phyloP scores from a whole-genome alignment of 2,888 invertebrate species.

The Cosmorhoe ocellata region DNA sequence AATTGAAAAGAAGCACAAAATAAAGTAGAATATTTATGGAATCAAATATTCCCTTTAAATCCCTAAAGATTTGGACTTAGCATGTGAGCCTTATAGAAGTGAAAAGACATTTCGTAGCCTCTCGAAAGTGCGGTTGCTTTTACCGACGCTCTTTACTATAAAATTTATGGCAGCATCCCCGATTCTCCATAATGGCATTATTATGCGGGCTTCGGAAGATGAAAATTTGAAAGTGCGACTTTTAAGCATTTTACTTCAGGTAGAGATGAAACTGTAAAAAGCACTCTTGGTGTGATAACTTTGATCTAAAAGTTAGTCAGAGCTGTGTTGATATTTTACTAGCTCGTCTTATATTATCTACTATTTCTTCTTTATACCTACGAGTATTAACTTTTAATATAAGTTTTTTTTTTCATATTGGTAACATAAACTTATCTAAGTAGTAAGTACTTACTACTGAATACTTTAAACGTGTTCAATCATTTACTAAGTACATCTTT shows the following conservation, averaged over 20 bases:
- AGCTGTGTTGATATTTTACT: constrained; percentile 1
- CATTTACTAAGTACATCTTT: too few species aligned
- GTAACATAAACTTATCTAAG: too few species aligned
- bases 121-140: constrained; percentile 39
- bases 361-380: too few species aligned
- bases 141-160: constrained; percentile 46
- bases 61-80: constrained; percentile 27
- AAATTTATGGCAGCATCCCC: constrained; percentile 51
- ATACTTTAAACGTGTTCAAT: constrained; percentile 1
- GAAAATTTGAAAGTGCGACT: constrained; percentile 45
- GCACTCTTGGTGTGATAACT: constrained; percentile 3
- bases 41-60: constrained; percentile 27
- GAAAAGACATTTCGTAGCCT: constrained; percentile 31
- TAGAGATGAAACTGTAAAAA: constrained; percentile 10
- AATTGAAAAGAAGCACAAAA: constrained; percentile 3
- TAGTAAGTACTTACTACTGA: too few species aligned
- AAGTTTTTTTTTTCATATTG: too few species aligned
- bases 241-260: constrained; percentile 29
- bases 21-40: constrained; percentile 7
- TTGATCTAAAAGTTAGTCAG: neutral
- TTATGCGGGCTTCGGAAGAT: constrained; percentile 48
- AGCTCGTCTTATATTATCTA: neutral
- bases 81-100: constrained; percentile 27
- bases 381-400: too few species aligned
- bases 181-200: constrained; percentile 52